Percentiles rank a stretch among this genome's conserved stretches.
phyloP scores from a whole-genome alignment of 2,113 vertebrate species.

The Daboia siamensis region DNA sequence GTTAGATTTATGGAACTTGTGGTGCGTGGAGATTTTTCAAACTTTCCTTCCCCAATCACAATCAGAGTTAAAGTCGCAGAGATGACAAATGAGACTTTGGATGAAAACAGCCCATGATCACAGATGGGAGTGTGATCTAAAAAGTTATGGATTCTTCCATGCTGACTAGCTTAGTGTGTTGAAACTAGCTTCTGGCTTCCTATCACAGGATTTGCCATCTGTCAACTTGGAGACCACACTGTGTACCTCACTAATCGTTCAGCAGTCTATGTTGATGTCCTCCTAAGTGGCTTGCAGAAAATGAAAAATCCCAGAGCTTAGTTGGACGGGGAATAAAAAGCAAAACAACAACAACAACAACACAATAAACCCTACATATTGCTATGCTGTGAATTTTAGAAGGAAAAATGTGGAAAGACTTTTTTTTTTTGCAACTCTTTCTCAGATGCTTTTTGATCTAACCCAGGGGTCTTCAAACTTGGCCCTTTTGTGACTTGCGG shows the following conservation, averaged over 20 bases:
- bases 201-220: not conserved
- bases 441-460: not conserved
- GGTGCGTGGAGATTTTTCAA: not conserved
- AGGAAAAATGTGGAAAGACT: not conserved
- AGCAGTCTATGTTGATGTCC: not conserved
- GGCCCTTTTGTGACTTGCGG: no score
- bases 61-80: not conserved
- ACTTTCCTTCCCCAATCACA: not conserved
- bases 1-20: not conserved
- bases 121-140: no score
- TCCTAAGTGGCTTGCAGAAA: conserved; percentile 14
- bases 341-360: not conserved
- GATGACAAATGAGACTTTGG: not conserved
- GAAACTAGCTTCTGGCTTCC: not conserved
- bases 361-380: not conserved
- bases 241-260: not conserved
- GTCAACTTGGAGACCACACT: not conserved
- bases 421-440: not conserved
- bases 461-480: no score
- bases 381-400: not conserved
- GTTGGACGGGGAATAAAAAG: not conserved
- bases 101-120: not conserved
- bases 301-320: not conserved
- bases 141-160: not conserved
- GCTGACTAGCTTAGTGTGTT: not conserved